Conservation (phyloP, 2,888 invertebrate genomes). For the Spisula solida region DNA sequence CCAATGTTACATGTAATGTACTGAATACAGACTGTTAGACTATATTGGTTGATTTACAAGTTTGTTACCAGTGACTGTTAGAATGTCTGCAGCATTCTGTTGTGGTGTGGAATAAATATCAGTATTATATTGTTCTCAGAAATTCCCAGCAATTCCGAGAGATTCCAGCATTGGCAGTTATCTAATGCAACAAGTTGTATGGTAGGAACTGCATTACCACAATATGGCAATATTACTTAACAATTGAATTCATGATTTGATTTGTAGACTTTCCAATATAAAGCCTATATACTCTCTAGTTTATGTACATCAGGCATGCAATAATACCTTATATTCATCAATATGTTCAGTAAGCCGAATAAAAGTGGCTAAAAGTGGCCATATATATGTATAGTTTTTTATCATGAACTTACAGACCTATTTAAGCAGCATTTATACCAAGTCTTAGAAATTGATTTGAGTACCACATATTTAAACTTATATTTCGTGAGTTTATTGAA, state of each 20-base stretch:
- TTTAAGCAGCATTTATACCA: not conserved
- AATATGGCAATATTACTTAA: not conserved
- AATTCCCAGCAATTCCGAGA: not conserved
- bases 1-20: conserved; percentile 17
- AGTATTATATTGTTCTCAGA: not conserved
- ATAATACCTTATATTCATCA: not conserved
- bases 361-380: not conserved
- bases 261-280: not conserved
- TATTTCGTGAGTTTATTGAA: no score
- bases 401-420: not conserved
- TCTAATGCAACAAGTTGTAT: not conserved
- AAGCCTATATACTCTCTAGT: not conserved
- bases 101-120: not conserved
- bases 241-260: conserved; percentile 22
- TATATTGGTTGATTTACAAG: conserved; percentile 1
- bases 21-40: conserved; percentile 8
- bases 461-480: no score
- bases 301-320: not conserved
- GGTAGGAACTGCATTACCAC: not conserved
- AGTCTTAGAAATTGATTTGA: no score
- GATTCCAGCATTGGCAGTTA: not conserved
- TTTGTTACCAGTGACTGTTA: not conserved
- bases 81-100: not conserved
- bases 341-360: not conserved
- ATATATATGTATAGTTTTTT: not conserved